Evolutionary conservation across 2,113 vertebrate species (phyloP).

Genomic region (Melanocharis versteri): DNA sequence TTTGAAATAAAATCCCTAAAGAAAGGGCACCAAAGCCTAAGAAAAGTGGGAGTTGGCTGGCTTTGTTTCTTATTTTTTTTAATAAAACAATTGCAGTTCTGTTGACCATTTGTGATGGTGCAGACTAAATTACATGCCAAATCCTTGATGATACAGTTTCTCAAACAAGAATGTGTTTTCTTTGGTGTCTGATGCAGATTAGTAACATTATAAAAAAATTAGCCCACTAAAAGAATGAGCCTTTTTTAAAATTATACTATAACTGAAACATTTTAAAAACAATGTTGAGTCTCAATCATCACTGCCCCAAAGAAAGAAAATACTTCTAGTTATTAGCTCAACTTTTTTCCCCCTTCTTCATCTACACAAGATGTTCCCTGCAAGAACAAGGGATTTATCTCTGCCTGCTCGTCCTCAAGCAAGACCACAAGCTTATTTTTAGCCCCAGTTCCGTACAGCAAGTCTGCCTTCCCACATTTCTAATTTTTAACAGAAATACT

Average conservation of each 20-base stretch:
- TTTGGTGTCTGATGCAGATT: neutral
- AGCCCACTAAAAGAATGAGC: neutral
- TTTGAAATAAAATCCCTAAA: neutral
- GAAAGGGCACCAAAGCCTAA: neutral
- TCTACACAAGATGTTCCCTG: neutral
- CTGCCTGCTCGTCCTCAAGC: neutral
- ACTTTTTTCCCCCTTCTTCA: fast-evolving
- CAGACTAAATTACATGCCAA: neutral
- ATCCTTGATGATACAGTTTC: neutral
- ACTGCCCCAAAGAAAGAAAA: neutral
- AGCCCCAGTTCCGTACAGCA: neutral
- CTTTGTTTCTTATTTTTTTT: neutral
- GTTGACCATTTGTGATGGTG: neutral
- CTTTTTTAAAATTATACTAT: neutral
- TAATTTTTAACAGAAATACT: neutral
- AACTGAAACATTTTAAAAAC: neutral
- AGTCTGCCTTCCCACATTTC: neutral
- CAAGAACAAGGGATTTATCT: neutral
- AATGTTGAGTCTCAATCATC: neutral
- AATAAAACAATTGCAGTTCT: neutral
- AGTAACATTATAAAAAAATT: neutral
- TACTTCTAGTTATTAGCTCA: neutral
- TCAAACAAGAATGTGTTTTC: neutral
- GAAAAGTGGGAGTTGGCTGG: neutral
- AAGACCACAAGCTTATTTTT: neutral